A percentile compares a stretch with the other conserved stretches of the same genome.
Conservation (phyloP, 2,797 vertebrate genomes). For the Peromyscus nudipes region DNA sequence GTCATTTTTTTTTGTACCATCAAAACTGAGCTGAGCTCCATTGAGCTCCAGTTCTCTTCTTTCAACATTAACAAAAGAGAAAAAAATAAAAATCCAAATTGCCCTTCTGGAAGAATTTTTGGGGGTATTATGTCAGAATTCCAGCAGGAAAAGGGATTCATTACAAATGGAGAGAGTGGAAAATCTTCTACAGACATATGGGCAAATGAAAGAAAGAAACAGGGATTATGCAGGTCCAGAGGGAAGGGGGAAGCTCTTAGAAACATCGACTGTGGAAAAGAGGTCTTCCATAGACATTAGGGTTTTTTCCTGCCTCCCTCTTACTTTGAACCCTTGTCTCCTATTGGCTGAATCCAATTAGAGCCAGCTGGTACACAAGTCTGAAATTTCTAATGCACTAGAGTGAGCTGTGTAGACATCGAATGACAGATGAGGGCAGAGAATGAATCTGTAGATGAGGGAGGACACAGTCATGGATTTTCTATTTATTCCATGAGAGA, state of each 20-base stretch:
- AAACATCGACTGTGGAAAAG: not conserved
- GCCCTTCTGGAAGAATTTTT: not conserved
- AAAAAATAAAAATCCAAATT: not conserved
- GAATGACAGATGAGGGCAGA: not conserved
- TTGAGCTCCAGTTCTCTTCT: constrained; percentile 3
- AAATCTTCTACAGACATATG: not conserved
- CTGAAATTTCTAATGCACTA: not conserved
- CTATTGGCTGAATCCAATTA: not conserved
- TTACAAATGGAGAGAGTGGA: constrained; percentile 32
- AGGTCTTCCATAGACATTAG: not conserved
- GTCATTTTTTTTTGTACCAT: not conserved
- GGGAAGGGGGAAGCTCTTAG: not conserved
- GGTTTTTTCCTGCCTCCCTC: not conserved
- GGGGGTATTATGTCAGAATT: not conserved
- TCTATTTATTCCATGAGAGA: not conserved
- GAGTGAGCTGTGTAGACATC: not conserved
- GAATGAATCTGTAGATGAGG: not conserved
- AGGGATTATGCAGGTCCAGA: not conserved
- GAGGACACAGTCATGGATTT: not conserved
- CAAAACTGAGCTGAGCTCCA: not conserved
- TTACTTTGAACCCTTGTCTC: not conserved
- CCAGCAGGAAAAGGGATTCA: constrained; percentile 42
- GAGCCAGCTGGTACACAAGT: not conserved
- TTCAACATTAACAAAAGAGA: not conserved
- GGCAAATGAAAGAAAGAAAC: not conserved